Percentiles rank a stretch among this genome's conserved stretches.
phyloP scores from a whole-genome alignment of 2,113 vertebrate species.

The Bubo blakistoni region DNA sequence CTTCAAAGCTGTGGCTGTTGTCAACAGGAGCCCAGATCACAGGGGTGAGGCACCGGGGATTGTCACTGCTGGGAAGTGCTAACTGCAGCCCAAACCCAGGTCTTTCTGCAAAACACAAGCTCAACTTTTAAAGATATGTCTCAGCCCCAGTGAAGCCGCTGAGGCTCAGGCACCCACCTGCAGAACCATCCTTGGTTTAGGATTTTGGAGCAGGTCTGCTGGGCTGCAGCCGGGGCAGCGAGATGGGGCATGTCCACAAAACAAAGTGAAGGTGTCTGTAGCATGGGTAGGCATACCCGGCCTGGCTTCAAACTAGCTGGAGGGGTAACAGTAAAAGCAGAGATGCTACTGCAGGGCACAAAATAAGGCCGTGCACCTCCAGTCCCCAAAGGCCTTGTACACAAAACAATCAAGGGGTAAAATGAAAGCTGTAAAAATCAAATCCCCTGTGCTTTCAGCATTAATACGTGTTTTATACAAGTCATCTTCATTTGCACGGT shows the following conservation, averaged over 20 bases:
- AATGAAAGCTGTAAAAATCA: background rate
- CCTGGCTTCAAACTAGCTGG: background rate
- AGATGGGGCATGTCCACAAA: too few species aligned
- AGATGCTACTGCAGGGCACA: background rate
- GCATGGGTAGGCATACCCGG: background rate
- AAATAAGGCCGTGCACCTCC: background rate
- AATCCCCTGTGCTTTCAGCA: background rate
- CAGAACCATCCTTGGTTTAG: rapidly evolving
- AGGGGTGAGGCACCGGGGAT: background rate
- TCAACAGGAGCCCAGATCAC: background rate
- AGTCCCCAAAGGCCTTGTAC: background rate
- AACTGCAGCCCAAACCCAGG: background rate
- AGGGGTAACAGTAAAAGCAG: background rate
- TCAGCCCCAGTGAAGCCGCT: background rate
- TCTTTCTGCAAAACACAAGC: background rate
- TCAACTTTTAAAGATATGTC: background rate
- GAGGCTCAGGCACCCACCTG: background rate
- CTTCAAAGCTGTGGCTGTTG: conserved; percentile 2
- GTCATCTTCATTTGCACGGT: background rate
- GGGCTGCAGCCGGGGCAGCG: background rate
- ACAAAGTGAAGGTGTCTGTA: background rate
- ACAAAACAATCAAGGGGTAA: background rate
- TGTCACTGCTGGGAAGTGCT: background rate
- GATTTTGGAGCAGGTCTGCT: background rate
- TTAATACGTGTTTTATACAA: background rate